Evolutionary conservation across 2,113 vertebrate species (phyloP), one percentile per base, ranked within the genome.

Genomic region (Porphyrio hochstetteri): DNA sequence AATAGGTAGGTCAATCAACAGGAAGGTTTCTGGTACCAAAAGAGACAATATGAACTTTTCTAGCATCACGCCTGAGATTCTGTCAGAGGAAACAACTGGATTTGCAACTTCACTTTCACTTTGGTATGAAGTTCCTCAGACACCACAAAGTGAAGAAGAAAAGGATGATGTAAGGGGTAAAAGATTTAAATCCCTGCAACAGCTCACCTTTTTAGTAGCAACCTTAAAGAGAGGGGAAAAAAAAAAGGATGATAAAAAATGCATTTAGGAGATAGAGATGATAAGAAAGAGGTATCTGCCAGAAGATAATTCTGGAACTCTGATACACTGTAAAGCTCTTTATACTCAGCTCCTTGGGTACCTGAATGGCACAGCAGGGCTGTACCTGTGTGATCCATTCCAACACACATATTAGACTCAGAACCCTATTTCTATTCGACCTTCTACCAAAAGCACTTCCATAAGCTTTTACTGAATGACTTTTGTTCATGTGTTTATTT

Each of bases 401-500:
- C 55, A 80, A 53, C 33, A 74, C 80, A 36, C 10, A 16, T 8
- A 33, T 55, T 55, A 57, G 38, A 55, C 35, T 35, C 4, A 1
- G 13, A 82, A 55, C 7, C 5, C 24, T 38, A n/a, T 44, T 78
- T 87, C 79, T 78, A 70, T 36, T 75, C 5, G 33, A 79, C 42
- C 56, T 85, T 87, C 68, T 82, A 82, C 50, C 46, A 60, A 95
- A 77, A 82, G 72, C 42, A 65, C 31, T 82, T 88, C 59, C 14
- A 68, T 55, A 93, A 90, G 85, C 48, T 95, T 96, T 52, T 77
- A 80, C 53, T 35, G 52, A 78, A 68, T 55, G 8, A 69, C 31
- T 93, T 86, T 60, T 82, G 24, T 75, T 88, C n/a, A 44, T 20
- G 31, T 50, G 28, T 75, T 96, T 88, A 93, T 92, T 93, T 93